Conservation (phyloP, 30 jellyfish, hydroid and myxozoan genomes). For the Aurelia coerulea region DNA sequence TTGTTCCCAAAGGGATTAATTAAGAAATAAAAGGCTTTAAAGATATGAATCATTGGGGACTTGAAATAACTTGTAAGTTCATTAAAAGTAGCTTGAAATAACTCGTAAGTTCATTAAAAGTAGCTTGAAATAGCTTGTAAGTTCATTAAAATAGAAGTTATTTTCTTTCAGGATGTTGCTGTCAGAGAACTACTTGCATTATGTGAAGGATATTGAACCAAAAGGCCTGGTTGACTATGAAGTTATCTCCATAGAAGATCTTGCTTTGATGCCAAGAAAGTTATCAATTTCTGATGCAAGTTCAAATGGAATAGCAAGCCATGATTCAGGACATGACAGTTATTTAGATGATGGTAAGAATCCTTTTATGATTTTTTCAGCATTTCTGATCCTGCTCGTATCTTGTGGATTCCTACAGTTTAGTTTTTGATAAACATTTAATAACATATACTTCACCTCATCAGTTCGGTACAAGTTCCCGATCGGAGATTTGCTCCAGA, state of each 20-base stretch:
- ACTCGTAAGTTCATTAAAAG: too few species aligned
- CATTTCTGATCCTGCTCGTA: not conserved
- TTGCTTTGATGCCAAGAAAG: conserved; percentile 63
- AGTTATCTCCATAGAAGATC: conserved; percentile 47
- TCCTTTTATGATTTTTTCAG: not conserved
- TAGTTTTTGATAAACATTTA: too few species aligned
- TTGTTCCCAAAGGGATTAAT: too few species aligned
- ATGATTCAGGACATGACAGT: conserved; percentile 82
- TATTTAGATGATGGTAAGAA: conserved; percentile 69
- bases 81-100: too few species aligned
- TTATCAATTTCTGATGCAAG: conserved; percentile 52
- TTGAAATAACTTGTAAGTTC: too few species aligned
- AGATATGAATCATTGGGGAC: too few species aligned
- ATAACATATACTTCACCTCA: too few species aligned
- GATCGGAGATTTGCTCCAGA: too few species aligned
- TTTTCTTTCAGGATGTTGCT: conserved; percentile 26
- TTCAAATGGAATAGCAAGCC: conserved; percentile 58
- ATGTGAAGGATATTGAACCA: conserved; percentile 27
- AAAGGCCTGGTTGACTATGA: conserved; percentile 23
- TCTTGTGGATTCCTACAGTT: too few species aligned
- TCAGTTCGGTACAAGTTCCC: too few species aligned
- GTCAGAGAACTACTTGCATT: conserved; percentile 46
- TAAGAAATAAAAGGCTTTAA: too few species aligned
- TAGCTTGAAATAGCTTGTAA: too few species aligned
- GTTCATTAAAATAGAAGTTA: not conserved